phyloP scores from a whole-genome alignment of 2,113 vertebrate genomes.

The Tachycineta bicolor region DNA sequence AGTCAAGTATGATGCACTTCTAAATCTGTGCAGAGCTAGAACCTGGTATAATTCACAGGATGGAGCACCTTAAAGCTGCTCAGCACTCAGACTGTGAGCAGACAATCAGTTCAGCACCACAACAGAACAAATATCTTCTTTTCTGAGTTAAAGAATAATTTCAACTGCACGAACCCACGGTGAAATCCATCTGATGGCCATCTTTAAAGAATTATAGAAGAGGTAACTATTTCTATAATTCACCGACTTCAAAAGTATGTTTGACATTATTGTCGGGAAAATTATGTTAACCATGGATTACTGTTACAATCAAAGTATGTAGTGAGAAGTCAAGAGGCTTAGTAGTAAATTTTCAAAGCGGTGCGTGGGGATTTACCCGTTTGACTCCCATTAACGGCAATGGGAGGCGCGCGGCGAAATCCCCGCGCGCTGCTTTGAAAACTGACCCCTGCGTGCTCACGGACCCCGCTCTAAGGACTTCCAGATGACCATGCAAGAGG shows the following conservation, averaged over 20 bases:
- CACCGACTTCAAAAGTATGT: constrained; percentile 76
- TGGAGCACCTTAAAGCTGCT: not conserved
- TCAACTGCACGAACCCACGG: not conserved
- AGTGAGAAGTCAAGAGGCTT: constrained; percentile 73
- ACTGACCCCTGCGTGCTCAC: constrained; percentile 51
- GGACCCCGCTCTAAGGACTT: constrained; percentile 65
- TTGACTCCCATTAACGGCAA: constrained; percentile 70
- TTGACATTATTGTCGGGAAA: constrained; percentile 78
- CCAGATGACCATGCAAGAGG: constrained; percentile 49
- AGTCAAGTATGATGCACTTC: not conserved
- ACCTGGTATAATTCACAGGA: not conserved
- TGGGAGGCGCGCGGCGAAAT: constrained; percentile 55
- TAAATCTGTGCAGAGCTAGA: not conserved
- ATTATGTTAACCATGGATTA: constrained; percentile 78
- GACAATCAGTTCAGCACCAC: not conserved
- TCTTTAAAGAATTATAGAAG: constrained; percentile 72
- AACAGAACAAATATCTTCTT: not conserved
- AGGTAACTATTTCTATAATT: constrained; percentile 75
- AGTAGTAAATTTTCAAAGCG: constrained; percentile 73
- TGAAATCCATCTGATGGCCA: constrained; percentile 60
- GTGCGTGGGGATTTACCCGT: constrained; percentile 69
- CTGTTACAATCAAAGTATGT: constrained; percentile 77
- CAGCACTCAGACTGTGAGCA: not conserved
- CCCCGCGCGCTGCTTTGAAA: constrained; percentile 60
- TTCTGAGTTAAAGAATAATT: constrained; percentile 2